Percentiles rank a stretch among this genome's conserved stretches.
These are phyloP conservation scores for Ctenopoma kingsleyae DNA, from an alignment of 2,797 vertebrate species.

Conservation along the genomic window DNA sequence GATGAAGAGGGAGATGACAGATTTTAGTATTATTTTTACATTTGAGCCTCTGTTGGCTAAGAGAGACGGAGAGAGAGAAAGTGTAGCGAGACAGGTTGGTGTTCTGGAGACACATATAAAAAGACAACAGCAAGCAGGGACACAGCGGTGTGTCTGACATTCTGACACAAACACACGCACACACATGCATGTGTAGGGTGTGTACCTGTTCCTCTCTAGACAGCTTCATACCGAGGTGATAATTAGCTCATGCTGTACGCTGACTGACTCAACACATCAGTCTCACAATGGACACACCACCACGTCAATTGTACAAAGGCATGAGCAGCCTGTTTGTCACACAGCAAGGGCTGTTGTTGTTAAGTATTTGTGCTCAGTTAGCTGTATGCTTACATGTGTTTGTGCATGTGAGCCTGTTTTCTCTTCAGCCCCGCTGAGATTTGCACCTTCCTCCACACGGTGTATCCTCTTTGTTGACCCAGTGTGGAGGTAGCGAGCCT, in stretches of 20 bases:
- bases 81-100: constrained; percentile 32
- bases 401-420: constrained; percentile 28
- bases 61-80: constrained; percentile 24
- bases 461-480: constrained; percentile 67
- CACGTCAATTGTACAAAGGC: constrained; percentile 54
- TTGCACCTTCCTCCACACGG: constrained; percentile 63
- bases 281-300: constrained; percentile 41
- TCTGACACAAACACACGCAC: constrained; percentile 46
- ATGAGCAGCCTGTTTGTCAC: constrained; percentile 71
- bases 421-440: constrained; percentile 43
- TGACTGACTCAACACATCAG: constrained; percentile 58
- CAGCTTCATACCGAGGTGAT: constrained; percentile 75
- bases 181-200: constrained; percentile 29
- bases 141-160: constrained; percentile 56
- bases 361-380: constrained; percentile 32
- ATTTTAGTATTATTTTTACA: constrained; percentile 56
- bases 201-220: constrained; percentile 66
- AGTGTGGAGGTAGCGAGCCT: constrained; percentile 67
- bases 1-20: constrained; percentile 44
- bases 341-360: constrained; percentile 60
- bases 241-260: constrained; percentile 72
- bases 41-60: constrained; percentile 58
- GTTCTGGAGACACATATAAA: constrained; percentile 34
- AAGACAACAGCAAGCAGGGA: constrained; percentile 38
- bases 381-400: constrained; percentile 34